Evolutionary conservation across 2,113 vertebrate genomes (phyloP).

Genomic region (Bostrychus sinensis): DNA sequence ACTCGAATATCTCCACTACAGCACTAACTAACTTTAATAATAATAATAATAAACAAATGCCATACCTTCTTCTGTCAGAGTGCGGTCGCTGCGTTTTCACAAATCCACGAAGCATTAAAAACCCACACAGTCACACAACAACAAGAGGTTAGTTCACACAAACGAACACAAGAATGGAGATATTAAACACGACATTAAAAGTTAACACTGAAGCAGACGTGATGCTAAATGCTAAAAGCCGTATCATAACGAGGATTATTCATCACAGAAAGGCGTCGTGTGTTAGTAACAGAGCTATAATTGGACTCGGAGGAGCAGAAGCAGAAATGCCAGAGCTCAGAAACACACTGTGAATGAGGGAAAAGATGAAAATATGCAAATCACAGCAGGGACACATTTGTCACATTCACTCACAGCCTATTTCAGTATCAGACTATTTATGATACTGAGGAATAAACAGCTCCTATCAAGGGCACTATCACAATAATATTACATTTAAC

Average conservation of each 20-base stretch:
- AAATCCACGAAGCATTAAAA: slow-evolving; percentile 63
- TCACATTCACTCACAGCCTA: neutral
- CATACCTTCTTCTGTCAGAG: slow-evolving; percentile 69
- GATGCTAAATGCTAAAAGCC: slow-evolving; percentile 49
- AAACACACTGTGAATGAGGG: slow-evolving; percentile 8
- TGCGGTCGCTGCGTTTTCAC: slow-evolving; percentile 61
- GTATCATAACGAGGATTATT: slow-evolving; percentile 49
- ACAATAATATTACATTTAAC: too few species aligned
- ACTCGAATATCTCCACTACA: too few species aligned
- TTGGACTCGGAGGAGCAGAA: slow-evolving; percentile 3
- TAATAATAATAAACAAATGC: neutral
- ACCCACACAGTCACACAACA: slow-evolving; percentile 56
- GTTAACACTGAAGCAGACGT: slow-evolving; percentile 39
- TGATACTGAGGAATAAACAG: too few species aligned
- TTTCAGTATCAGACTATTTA: slow-evolving; percentile 1
- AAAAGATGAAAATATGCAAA: slow-evolving; percentile 28
- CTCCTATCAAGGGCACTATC: too few species aligned
- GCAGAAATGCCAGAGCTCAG: slow-evolving; percentile 3
- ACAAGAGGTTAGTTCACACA: slow-evolving; percentile 54
- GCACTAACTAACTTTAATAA: too few species aligned
- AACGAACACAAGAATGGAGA: slow-evolving; percentile 50
- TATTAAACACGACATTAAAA: slow-evolving; percentile 41
- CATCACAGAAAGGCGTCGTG: slow-evolving; percentile 28
- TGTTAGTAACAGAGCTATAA: slow-evolving; percentile 19
- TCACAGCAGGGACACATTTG: slow-evolving; percentile 1